Evolutionary conservation across 2,113 vertebrate species (phyloP).

Genomic region (Colossoma macropomum): DNA sequence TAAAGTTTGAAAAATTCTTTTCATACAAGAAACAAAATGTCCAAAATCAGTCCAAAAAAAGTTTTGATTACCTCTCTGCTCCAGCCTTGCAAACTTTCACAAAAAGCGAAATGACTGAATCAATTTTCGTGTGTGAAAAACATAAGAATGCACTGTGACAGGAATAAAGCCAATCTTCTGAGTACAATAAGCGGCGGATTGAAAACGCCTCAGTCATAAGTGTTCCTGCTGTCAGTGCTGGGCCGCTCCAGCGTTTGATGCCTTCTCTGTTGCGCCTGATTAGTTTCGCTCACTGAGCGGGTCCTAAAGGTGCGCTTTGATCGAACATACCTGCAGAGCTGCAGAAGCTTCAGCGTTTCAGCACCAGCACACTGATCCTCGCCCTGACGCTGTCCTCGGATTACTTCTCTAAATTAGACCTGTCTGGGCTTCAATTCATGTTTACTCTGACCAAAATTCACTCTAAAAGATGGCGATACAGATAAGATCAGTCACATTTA

Average conservation of each 20-base stretch:
- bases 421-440: not conserved
- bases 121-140: not conserved
- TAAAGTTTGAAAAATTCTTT: too few species aligned
- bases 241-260: not conserved
- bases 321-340: not conserved
- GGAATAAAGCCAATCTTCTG: not conserved
- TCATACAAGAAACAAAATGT: too few species aligned
- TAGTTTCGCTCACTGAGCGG: not conserved
- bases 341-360: not conserved
- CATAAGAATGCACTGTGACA: not conserved
- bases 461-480: not conserved
- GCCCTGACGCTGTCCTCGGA: not conserved
- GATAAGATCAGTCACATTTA: not conserved
- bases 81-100: too few species aligned
- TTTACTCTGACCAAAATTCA: not conserved
- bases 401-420: conserved; percentile 3
- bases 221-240: not conserved
- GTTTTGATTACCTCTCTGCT: too few species aligned
- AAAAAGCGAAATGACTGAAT: not conserved
- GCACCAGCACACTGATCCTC: not conserved
- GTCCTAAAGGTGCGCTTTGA: conserved; percentile 2
- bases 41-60: too few species aligned
- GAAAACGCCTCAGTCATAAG: not conserved
- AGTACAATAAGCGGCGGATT: not conserved
- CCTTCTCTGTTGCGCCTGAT: not conserved